These are phyloP conservation scores for Cichlasoma orientale DNA, from an alignment of 2,797 vertebrate genomes.

Conservation along the genomic window DNA sequence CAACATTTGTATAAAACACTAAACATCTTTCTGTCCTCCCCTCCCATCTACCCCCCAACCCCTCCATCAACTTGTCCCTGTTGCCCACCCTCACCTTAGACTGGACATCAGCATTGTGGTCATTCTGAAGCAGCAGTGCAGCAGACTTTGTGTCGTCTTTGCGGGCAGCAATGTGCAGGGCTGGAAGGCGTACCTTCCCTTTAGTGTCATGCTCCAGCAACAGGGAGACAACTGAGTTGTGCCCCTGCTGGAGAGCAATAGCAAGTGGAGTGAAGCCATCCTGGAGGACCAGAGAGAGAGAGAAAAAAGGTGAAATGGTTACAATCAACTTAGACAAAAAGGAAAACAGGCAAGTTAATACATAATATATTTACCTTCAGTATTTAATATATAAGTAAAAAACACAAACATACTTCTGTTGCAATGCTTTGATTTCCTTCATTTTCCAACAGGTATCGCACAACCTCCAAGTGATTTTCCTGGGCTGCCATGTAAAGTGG, in stretches of 20 bases:
- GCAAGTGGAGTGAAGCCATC: constrained; percentile 95
- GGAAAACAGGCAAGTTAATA: neutral
- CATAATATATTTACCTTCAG: neutral
- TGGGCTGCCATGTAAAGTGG: constrained; percentile 98
- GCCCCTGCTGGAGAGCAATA: constrained; percentile 94
- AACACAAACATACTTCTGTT: constrained; percentile 85
- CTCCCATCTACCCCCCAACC: neutral
- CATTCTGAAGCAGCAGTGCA: constrained; percentile 93
- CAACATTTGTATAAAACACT: constrained; percentile 33
- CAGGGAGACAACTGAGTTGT: constrained; percentile 94
- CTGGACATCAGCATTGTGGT: constrained; percentile 97
- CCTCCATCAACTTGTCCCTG: neutral
- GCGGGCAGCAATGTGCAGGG: constrained; percentile 94
- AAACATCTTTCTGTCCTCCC: neutral
- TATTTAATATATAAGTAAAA: neutral
- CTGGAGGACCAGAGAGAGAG: constrained; percentile 53
- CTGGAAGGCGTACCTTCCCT: constrained; percentile 93
- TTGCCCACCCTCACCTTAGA: constrained; percentile 86
- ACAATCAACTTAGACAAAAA: neutral
- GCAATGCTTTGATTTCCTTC: constrained; percentile 98
- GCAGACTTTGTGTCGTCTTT: constrained; percentile 98
- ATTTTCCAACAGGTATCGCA: constrained; percentile 93
- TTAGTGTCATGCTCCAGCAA: constrained; percentile 97
- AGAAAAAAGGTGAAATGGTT: neutral
- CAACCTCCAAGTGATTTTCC: constrained; percentile 96